Conservation (phyloP, 2,113 vertebrate genomes). For the Etia nguti region DNA sequence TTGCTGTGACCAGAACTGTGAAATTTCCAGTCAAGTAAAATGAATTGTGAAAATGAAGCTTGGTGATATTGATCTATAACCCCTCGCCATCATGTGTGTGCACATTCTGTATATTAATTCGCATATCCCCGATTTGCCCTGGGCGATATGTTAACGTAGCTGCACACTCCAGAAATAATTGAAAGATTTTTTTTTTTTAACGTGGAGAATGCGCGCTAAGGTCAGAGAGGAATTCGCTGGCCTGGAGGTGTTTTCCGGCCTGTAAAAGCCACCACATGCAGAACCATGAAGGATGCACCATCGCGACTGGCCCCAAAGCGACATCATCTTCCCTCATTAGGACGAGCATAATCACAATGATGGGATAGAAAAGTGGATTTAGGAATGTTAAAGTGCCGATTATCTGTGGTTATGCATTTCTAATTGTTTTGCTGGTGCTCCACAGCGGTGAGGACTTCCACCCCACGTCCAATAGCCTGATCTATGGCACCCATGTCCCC, state of each 20-base stretch:
- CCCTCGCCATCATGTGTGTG: slow-evolving; percentile 39
- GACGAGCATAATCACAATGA: neutral
- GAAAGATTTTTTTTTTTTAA: neutral
- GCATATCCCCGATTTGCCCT: neutral
- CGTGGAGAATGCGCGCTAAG: neutral
- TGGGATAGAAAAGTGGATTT: slow-evolving; percentile 17
- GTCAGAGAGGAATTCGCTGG: neutral
- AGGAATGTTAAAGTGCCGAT: slow-evolving; percentile 9
- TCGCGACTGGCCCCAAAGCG: neutral
- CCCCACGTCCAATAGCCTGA: slow-evolving; percentile 88
- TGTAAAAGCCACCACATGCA: neutral
- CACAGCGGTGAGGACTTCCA: slow-evolving; percentile 89
- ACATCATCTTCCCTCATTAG: neutral
- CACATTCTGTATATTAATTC: slow-evolving; percentile 21
- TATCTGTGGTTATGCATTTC: slow-evolving; percentile 18
- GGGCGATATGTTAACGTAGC: neutral
- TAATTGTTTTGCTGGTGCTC: slow-evolving; percentile 24
- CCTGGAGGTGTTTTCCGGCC: neutral
- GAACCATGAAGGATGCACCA: slow-evolving; percentile 13
- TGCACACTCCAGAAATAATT: neutral
- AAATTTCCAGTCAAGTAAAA: slow-evolving; percentile 19
- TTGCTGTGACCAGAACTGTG: neutral
- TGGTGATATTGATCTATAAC: neutral
- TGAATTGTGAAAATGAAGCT: neutral
- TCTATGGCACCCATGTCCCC: slow-evolving; percentile 90